Percentiles rank a stretch among this genome's conserved stretches.
phyloP scores from a whole-genome alignment of 2,797 vertebrate genomes.

The Picus viridis region DNA sequence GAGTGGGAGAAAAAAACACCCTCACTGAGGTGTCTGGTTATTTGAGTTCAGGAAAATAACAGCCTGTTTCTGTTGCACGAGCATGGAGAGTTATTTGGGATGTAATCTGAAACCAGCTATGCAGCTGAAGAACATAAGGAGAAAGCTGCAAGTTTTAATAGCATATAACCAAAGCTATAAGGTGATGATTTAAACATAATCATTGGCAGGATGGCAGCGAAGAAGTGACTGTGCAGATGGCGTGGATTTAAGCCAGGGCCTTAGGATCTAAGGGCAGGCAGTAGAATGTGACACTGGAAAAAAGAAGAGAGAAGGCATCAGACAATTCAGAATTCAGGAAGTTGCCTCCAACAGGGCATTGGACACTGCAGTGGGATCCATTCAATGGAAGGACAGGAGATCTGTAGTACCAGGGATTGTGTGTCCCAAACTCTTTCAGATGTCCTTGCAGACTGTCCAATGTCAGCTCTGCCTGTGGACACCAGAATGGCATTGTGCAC shows the following conservation, averaged over 20 bases:
- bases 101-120: neutral
- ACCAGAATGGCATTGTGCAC: fast-evolving
- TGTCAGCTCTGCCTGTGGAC: fast-evolving
- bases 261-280: neutral
- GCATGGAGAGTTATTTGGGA: neutral
- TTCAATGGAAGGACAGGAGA: neutral
- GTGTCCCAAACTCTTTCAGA: neutral
- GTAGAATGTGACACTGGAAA: neutral
- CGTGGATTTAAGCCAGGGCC: neutral
- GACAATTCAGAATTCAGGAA: neutral
- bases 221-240: neutral
- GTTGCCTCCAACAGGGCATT: fast-evolving
- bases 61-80: neutral
- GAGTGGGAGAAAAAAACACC: neutral
- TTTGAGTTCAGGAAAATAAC: neutral
- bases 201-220: neutral
- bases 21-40: neutral
- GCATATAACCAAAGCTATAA: neutral
- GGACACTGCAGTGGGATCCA: neutral
- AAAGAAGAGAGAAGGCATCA: neutral
- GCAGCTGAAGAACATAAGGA: neutral
- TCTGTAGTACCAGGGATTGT: neutral
- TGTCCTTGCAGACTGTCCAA: neutral
- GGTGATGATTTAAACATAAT: neutral
- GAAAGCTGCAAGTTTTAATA: neutral